These are phyloP conservation scores for Dolichoris vasculosae DNA, from an alignment of 1,140 invertebrate genomes.

Conservation along the genomic window DNA sequence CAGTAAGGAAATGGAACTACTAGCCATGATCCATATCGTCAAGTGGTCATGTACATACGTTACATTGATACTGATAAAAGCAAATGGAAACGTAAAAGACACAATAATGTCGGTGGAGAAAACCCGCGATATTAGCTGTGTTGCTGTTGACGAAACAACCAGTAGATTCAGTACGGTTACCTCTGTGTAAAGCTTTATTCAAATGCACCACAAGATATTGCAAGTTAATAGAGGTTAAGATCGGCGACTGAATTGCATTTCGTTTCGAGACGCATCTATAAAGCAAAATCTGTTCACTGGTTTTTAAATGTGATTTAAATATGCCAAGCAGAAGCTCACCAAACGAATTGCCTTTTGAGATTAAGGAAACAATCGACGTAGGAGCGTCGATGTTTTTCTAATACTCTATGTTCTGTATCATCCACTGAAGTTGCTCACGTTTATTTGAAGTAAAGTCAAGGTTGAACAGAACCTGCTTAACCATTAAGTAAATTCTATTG, in stretches of 20 bases:
- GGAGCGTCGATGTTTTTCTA: too few species aligned
- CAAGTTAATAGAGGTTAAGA: constrained; percentile 65
- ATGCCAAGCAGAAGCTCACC: too few species aligned
- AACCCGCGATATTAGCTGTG: background rate
- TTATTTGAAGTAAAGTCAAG: background rate
- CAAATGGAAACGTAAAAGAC: background rate
- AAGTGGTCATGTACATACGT: constrained; percentile 20
- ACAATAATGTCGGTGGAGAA: background rate
- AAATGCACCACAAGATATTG: constrained; percentile 51
- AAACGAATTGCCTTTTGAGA: too few species aligned
- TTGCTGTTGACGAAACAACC: background rate
- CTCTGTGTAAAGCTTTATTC: background rate
- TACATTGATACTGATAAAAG: background rate
- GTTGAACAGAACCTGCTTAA: background rate
- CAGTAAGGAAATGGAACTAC: constrained; percentile 13
- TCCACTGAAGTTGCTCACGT: too few species aligned
- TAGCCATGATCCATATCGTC: constrained; percentile 14
- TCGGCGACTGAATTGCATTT: constrained; percentile 57
- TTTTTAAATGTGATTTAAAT: constrained; percentile 54
- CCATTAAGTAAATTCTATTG: too few species aligned
- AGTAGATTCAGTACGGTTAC: constrained; percentile 22
- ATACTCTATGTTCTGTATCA: too few species aligned
- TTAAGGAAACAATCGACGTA: too few species aligned
- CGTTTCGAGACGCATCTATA: background rate
- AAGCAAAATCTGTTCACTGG: background rate